Percentiles rank a stretch among this genome's conserved stretches.
Evolutionary conservation across 2,113 vertebrate genomes (phyloP).

Genomic region (Aspidoscelis tigris): DNA sequence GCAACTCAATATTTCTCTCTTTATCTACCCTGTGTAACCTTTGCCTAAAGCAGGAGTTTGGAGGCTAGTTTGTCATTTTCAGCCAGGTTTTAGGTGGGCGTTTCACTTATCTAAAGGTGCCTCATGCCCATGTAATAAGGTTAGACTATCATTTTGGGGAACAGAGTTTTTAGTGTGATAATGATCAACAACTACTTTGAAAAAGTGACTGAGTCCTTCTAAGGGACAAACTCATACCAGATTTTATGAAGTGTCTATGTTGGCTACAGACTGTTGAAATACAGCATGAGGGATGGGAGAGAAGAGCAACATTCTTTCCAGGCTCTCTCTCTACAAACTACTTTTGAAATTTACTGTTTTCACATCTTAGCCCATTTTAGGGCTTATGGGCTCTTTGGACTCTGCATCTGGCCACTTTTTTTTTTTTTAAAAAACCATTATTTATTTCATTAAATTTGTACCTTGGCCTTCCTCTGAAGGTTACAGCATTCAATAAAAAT

Average conservation of each 20-base stretch:
- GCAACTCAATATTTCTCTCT: slow-evolving; percentile 2
- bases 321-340: no score
- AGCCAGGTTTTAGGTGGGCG: no score
- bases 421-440: no score
- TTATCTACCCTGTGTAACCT: slow-evolving; percentile 12
- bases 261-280: neutral
- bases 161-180: neutral
- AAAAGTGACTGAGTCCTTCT: neutral
- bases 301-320: neutral
- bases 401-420: neutral
- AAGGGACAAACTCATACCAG: neutral
- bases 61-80: neutral
- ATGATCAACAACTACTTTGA: neutral
- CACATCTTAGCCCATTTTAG: neutral
- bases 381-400: neutral
- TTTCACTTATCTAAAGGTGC: no score
- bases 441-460: no score
- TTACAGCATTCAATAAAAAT: no score
- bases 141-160: neutral
- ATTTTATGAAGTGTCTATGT: neutral
- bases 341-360: neutral
- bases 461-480: no score
- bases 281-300: neutral
- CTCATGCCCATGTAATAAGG: no score
- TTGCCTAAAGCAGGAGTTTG: slow-evolving; percentile 11